Percentiles rank a stretch among this genome's conserved stretches.
Evolutionary conservation across 2,888 invertebrate genomes (phyloP).

Genomic region (Crocallis elinguaria): DNA sequence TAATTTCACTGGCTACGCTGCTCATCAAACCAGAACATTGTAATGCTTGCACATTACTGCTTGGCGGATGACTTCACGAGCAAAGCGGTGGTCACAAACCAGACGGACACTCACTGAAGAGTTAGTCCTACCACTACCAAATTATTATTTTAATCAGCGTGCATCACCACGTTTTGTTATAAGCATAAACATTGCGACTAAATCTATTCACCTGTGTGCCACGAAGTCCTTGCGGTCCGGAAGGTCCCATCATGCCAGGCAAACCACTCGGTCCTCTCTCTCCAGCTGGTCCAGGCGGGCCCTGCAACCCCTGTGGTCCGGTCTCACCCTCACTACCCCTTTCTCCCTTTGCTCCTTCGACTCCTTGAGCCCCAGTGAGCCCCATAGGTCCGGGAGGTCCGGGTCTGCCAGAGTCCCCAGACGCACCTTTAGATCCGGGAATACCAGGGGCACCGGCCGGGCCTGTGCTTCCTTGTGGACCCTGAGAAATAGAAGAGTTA

Average conservation of each 20-base stretch:
- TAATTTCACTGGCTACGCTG: too few species aligned
- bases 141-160: too few species aligned
- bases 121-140: too few species aligned
- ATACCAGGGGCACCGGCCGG: conserved; percentile 88
- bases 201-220: conserved; percentile 83
- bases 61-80: too few species aligned
- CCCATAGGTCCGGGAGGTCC: conserved; percentile 89
- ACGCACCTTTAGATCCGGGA: conserved; percentile 88
- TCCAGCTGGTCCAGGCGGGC: conserved; percentile 88
- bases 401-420: conserved; percentile 88
- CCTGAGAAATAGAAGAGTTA: conserved; percentile 71
- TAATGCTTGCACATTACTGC: too few species aligned
- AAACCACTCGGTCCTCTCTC: conserved; percentile 86
- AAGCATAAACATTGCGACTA: not conserved
- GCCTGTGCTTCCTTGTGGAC: conserved; percentile 88
- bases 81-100: too few species aligned
- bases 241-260: conserved; percentile 87
- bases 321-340: conserved; percentile 87
- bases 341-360: conserved; percentile 91
- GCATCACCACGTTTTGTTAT: too few species aligned
- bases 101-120: too few species aligned
- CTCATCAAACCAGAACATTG: too few species aligned
- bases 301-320: conserved; percentile 89
- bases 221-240: conserved; percentile 87
- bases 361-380: conserved; percentile 88